Evolutionary conservation across 2,797 vertebrate species (phyloP).

Genomic region (Florisuga fusca): DNA sequence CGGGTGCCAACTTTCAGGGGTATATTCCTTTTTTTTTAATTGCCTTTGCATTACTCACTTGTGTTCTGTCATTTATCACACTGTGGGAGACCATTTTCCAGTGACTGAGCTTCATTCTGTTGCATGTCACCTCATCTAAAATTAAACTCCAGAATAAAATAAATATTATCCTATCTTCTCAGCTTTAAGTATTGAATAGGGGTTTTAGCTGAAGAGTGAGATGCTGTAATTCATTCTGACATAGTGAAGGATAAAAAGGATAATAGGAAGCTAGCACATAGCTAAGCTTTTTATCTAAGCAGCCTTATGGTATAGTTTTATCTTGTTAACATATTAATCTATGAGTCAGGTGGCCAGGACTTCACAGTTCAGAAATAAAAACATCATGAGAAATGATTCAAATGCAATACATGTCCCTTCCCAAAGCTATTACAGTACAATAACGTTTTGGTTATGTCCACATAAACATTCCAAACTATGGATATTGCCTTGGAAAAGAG

Average conservation of each 20-base stretch:
- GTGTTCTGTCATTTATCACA: neutral
- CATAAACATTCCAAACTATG: neutral
- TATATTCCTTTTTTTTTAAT: neutral
- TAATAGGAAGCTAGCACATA: neutral
- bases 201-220: neutral
- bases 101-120: neutral
- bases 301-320: neutral
- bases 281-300: slow-evolving; percentile 8
- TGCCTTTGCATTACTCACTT: neutral
- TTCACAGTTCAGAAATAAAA: slow-evolving; percentile 3
- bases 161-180: neutral
- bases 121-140: neutral
- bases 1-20: neutral
- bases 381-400: neutral
- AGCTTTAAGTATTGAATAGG: neutral
- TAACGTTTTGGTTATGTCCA: neutral
- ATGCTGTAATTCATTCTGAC: neutral
- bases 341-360: neutral
- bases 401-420: neutral
- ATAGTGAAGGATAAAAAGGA: neutral
- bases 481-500: neutral
- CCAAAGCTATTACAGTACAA: neutral
- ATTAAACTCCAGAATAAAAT: neutral
- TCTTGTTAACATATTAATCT: slow-evolving; percentile 7
- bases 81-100: neutral